Conservation (phyloP, 2,888 invertebrate genomes). For the Orthonychiurus folsomi region DNA sequence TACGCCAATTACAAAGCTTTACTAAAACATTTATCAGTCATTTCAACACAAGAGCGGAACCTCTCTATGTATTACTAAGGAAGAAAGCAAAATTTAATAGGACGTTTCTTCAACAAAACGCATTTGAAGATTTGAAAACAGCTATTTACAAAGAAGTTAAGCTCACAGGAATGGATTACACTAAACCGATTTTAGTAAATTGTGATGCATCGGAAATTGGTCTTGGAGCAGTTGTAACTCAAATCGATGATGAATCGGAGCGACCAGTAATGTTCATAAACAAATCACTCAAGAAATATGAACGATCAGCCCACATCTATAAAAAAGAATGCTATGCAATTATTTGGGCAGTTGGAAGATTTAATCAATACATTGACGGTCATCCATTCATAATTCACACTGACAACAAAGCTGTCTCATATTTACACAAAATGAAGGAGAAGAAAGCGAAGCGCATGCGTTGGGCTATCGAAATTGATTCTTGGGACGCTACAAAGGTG, state of each 20-base stretch:
- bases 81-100: constrained; percentile 11
- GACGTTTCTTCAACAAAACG: constrained; percentile 7
- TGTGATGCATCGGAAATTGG: constrained; percentile 18
- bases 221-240: constrained; percentile 16
- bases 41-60: constrained; percentile 21
- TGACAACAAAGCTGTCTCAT: constrained; percentile 10
- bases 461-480: constrained; percentile 5
- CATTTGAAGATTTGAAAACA: constrained; percentile 17
- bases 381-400: constrained; percentile 10
- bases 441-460: constrained; percentile 4
- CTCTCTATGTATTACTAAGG: constrained; percentile 20
- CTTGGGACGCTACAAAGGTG: background rate
- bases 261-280: constrained; percentile 10
- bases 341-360: constrained; percentile 8
- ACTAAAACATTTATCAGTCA: constrained; percentile 23
- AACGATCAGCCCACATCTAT: background rate
- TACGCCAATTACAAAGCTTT: constrained; percentile 23
- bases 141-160: constrained; percentile 12
- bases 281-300: constrained; percentile 8
- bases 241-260: constrained; percentile 10
- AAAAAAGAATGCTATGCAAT: constrained; percentile 15
- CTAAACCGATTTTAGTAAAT: constrained; percentile 12
- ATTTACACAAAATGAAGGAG: background rate
- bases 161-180: constrained; percentile 18
- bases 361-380: constrained; percentile 4